A percentile compares a stretch with the other conserved stretches of the same genome.
Conservation (phyloP, 2,888 invertebrate species). For the Parnassius mnemosyne region DNA sequence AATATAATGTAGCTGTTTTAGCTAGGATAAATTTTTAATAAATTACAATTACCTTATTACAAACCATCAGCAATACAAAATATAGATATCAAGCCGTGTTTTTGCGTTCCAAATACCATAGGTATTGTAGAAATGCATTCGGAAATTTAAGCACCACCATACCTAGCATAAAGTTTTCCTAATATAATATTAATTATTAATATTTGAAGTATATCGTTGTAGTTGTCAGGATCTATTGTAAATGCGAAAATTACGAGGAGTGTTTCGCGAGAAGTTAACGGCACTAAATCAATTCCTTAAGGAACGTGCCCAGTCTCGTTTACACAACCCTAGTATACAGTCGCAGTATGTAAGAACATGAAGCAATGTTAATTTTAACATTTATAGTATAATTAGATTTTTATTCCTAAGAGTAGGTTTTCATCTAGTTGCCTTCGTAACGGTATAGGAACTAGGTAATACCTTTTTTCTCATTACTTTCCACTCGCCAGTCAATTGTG, state of each 20-base stretch:
- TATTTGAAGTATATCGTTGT: constrained; percentile 28
- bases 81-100: constrained; percentile 59
- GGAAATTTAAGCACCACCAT: constrained; percentile 70
- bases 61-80: constrained; percentile 62
- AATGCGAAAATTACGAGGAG: constrained; percentile 31
- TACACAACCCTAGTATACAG: constrained; percentile 44
- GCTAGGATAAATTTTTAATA: constrained; percentile 78
- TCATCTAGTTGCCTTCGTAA: constrained; percentile 80
- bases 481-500: constrained; percentile 67
- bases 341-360: constrained; percentile 59
- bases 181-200: constrained; percentile 47
- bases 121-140: constrained; percentile 50
- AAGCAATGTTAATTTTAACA: constrained; percentile 81
- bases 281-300: constrained; percentile 54
- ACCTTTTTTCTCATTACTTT: constrained; percentile 73
- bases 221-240: constrained; percentile 23
- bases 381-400: constrained; percentile 77
- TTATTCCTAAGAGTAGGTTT: constrained; percentile 79
- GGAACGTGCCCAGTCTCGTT: constrained; percentile 39
- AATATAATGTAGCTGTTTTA: constrained; percentile 72
- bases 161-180: constrained; percentile 56
- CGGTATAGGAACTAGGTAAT: constrained; percentile 75
- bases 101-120: constrained; percentile 55
- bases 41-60: constrained; percentile 58
- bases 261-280: constrained; percentile 52